These are phyloP conservation scores for Thunnus thynnus DNA, from an alignment of 2,113 vertebrate genomes.

Conservation along the genomic window DNA sequence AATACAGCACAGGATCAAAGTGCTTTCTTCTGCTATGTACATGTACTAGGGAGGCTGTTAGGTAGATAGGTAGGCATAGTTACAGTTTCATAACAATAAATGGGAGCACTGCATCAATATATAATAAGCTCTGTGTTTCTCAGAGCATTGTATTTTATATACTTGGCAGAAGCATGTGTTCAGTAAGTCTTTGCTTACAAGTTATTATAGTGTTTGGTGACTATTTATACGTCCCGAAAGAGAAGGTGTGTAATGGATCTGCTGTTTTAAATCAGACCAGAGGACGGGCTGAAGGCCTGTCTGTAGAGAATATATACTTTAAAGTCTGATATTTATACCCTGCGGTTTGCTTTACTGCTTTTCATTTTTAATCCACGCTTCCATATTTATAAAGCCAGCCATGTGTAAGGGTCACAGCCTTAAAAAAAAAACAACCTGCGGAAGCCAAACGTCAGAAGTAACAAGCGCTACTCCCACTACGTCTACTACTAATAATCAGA, in stretches of 20 bases:
- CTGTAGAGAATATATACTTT: neutral
- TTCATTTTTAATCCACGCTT: neutral
- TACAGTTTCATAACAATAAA: slow-evolving; percentile 40
- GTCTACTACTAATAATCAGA: neutral
- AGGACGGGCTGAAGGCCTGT: slow-evolving; percentile 12
- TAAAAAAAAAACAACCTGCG: neutral
- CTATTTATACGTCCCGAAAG: slow-evolving; percentile 21
- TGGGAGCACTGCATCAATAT: slow-evolving; percentile 43
- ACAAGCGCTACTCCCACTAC: neutral
- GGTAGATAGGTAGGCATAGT: slow-evolving; percentile 36
- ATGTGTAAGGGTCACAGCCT: neutral
- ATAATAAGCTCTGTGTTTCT: slow-evolving; percentile 23
- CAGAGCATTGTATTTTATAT: neutral
- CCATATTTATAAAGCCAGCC: neutral
- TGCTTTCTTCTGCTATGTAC: slow-evolving; percentile 29
- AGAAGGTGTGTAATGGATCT: slow-evolving; percentile 19
- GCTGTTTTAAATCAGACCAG: slow-evolving; percentile 17
- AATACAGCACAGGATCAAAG: slow-evolving; percentile 60
- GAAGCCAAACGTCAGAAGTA: neutral
- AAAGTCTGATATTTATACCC: neutral
- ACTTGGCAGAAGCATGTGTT: slow-evolving; percentile 28
- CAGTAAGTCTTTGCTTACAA: neutral
- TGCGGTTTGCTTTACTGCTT: slow-evolving; percentile 2
- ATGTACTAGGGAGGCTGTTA: neutral
- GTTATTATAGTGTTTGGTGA: neutral